A percentile compares a stretch with the other conserved stretches of the same genome.
Evolutionary conservation across 2,888 invertebrate genomes (phyloP).

Genomic region (Zhengitettix transpicula): DNA sequence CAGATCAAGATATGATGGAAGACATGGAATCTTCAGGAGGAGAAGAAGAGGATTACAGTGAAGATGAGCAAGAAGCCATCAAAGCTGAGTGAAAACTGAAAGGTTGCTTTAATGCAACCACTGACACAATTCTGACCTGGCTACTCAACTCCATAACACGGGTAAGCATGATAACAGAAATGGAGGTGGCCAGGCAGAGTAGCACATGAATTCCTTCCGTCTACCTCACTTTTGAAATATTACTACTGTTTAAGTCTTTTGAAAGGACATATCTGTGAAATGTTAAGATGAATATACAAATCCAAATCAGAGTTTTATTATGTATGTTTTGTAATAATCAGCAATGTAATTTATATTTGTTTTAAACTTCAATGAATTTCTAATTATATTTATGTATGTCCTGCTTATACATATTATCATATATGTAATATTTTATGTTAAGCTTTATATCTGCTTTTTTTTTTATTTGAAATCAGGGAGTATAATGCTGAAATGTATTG

Average conservation of each 20-base stretch:
- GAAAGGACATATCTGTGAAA: neutral
- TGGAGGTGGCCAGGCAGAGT: neutral
- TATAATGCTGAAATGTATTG: too few relatives aligned
- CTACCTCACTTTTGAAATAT: conserved; percentile 32
- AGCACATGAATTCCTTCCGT: conserved; percentile 33
- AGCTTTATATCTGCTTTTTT: too few relatives aligned
- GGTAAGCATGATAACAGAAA: neutral
- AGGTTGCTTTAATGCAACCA: neutral
- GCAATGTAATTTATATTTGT: too few relatives aligned
- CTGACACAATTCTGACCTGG: neutral
- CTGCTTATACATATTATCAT: too few relatives aligned
- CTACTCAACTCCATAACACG: neutral
- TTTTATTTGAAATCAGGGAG: too few relatives aligned
- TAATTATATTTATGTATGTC: too few relatives aligned
- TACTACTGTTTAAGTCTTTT: neutral
- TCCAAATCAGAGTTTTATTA: too few relatives aligned
- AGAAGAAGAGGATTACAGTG: conserved; percentile 32
- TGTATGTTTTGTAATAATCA: too few relatives aligned
- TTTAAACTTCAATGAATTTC: too few relatives aligned
- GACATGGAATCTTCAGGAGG: conserved; percentile 36
- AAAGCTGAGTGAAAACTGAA: conserved; percentile 23
- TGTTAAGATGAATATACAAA: too few relatives aligned
- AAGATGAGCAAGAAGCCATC: conserved; percentile 29
- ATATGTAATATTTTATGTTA: too few relatives aligned
- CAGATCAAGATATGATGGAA: conserved; percentile 25